Evolutionary conservation across 2,797 vertebrate genomes (phyloP).

Genomic region (Chelonia mydas): DNA sequence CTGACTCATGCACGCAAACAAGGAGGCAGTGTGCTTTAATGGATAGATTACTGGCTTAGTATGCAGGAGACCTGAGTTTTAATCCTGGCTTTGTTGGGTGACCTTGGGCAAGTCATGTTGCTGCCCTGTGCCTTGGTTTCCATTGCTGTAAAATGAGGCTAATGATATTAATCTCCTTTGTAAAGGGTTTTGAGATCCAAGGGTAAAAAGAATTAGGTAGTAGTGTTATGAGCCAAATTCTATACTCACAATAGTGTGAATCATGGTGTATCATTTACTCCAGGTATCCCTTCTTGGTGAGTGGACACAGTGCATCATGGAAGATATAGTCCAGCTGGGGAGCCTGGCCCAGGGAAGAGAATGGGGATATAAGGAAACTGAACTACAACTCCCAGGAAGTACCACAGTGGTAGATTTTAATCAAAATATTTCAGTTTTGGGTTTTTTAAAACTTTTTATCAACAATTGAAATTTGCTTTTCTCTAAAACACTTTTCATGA

Average conservation of each 20-base stretch:
- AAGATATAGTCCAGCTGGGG: neutral
- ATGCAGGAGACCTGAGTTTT: neutral
- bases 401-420: neutral
- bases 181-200: neutral
- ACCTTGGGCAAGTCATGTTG: neutral
- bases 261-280: neutral
- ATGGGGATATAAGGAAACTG: neutral
- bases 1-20: neutral
- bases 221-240: neutral
- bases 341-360: neutral
- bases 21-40: neutral
- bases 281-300: neutral
- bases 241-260: neutral
- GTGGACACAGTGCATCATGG: neutral
- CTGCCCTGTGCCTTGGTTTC: neutral
- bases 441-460: neutral
- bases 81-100: neutral
- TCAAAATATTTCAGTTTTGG: neutral
- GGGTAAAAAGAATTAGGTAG: neutral
- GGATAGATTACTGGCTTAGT: neutral
- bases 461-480: neutral
- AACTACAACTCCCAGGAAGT: neutral
- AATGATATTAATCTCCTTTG: neutral
- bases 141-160: neutral
- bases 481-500: neutral